Evolutionary conservation across 2,797 vertebrate species (phyloP), one percentile per base, ranked within the genome.

Genomic region (Morus bassanus): DNA sequence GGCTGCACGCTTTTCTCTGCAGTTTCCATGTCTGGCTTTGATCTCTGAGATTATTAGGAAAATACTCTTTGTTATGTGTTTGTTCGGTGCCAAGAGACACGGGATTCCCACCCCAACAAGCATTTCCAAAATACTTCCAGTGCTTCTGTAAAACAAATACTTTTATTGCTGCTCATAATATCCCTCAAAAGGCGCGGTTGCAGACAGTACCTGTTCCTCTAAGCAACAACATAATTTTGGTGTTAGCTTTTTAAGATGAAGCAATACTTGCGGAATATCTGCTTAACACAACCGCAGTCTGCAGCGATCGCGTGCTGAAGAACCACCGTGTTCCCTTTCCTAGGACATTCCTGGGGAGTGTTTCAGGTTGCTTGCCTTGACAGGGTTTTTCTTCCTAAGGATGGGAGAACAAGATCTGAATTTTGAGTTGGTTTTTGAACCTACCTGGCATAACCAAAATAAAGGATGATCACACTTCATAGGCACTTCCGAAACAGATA

Each of bases 301-400:
- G 57, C 18, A 18, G 83, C 59, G 4, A 2, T 7, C 63, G 6
- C 10, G 0, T 8, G 24, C 48, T 21, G 53, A 35, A n/a, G 43
- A 15, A 19, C 21, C 22, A 7, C 41, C 23, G 4, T 0, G 0
- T 59, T 11, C 43, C 39, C 57, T 37, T 12, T 41, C n/a, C 63
- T 28, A 7, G 48, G 8, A 1, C 30, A 0, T 0, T 5, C 33
- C 79, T 39, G 39, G 8, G 27, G 35, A 63, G 27, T 0, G 1
- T 10, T 41, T 27, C 4, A 5, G 33, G 21, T 13, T 23, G 2
- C 13, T 54, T 61, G 27, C 5, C 48, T 50, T 5, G 46, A 2
- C 13, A 9, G n/a, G 27, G 19, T 3, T 25, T 43, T n/a, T 54
- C 14, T 64, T 86, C 39, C 33, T 2, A 5, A 56, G 72, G 54